Evolutionary conservation across 2,113 vertebrate species (phyloP).

Genomic region (Nettapus auritus): DNA sequence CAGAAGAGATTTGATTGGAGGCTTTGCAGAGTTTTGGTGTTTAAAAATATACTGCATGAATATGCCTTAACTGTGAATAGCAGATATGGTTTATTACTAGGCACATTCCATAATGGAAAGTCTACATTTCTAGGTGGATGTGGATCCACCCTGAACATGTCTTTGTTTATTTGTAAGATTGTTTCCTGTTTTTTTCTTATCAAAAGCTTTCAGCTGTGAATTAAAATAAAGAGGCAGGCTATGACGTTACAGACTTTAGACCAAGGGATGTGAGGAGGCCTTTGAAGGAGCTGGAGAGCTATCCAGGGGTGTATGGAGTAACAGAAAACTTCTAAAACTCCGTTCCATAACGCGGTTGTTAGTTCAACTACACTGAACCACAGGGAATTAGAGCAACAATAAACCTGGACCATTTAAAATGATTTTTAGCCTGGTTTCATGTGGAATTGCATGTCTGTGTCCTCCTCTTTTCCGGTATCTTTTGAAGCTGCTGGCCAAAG

Average conservation of each 20-base stretch:
- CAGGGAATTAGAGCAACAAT: background rate
- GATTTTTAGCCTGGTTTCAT: background rate
- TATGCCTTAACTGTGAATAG: background rate
- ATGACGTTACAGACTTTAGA: background rate
- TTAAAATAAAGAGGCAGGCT: slow-evolving; percentile 3
- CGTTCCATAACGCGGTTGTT: background rate
- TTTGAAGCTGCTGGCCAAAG: background rate
- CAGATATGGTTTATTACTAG: slow-evolving; percentile 7
- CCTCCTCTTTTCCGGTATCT: background rate
- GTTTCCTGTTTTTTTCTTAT: slow-evolving; percentile 75
- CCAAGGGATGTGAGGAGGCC: background rate
- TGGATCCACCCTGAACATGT: slow-evolving; percentile 40
- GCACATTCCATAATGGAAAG: slow-evolving; percentile 46
- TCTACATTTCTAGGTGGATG: slow-evolving; percentile 9
- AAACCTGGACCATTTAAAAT: background rate
- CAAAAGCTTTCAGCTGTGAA: slow-evolving; percentile 61
- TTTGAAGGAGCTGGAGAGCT: background rate
- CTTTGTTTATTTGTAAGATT: slow-evolving; percentile 66
- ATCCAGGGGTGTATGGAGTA: background rate
- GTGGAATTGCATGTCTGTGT: background rate
- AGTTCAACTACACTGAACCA: background rate
- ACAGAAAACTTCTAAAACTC: background rate
- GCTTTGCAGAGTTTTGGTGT: background rate
- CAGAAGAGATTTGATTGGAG: background rate
- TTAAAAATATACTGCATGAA: background rate